These are phyloP conservation scores for Stegodyphus mimosarum DNA, from an alignment of 1,140 invertebrate genomes.

Conservation along the genomic window DNA sequence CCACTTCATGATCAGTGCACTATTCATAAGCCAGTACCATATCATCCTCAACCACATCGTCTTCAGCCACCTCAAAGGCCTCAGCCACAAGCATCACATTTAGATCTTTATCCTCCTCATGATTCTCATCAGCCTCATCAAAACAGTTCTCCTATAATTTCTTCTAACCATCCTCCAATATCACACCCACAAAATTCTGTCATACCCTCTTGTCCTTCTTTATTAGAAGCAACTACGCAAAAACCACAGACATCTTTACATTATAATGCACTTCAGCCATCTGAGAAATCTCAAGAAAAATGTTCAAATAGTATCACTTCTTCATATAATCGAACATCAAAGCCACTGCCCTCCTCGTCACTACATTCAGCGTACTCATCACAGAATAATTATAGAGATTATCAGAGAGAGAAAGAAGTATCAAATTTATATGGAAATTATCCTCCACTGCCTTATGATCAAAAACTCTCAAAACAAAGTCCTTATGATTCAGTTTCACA, in stretches of 20 bases:
- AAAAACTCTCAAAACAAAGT: slow-evolving; percentile 3
- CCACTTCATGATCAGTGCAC: slow-evolving; percentile 60
- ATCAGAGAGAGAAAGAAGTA: slow-evolving; percentile 17
- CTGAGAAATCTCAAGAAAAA: not conserved
- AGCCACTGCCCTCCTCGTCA: slow-evolving; percentile 2
- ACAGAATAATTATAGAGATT: slow-evolving; percentile 19
- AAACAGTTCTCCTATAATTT: slow-evolving; percentile 3
- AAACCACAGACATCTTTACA: not conserved
- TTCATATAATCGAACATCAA: slow-evolving; percentile 8
- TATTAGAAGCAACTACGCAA: not conserved
- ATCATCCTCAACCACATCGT: slow-evolving; percentile 59
- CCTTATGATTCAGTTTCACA: not conserved
- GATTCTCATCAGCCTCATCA: slow-evolving; percentile 5
- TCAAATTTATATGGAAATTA: slow-evolving; percentile 7
- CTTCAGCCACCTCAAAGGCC: slow-evolving; percentile 29
- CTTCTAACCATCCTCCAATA: not conserved
- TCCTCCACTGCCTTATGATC: slow-evolving; percentile 15
- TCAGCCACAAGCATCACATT: slow-evolving; percentile 30
- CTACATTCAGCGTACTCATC: slow-evolving; percentile 32
- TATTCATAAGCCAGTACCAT: slow-evolving; percentile 63
- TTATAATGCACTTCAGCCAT: not conserved
- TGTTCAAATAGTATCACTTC: not conserved
- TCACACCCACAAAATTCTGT: not conserved
- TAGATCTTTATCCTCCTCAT: slow-evolving; percentile 13
- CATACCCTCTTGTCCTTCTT: not conserved